phyloP scores from a whole-genome alignment of 2,888 invertebrate species.

The Tiphia femorata region DNA sequence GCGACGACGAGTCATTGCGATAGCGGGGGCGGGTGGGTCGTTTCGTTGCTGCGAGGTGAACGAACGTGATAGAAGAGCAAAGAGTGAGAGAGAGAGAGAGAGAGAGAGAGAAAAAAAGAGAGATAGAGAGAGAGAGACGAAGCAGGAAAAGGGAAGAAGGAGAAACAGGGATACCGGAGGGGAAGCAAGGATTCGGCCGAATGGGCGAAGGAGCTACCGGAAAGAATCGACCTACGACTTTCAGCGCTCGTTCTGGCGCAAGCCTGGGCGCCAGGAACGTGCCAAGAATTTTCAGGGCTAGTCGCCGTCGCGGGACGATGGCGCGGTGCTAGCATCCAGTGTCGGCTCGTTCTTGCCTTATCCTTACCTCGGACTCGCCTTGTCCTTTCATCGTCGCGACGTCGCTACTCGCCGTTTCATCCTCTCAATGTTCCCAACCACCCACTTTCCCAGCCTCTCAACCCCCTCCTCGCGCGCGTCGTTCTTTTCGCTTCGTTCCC shows the following conservation, averaged over 20 bases:
- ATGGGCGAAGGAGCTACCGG: conserved; percentile 4
- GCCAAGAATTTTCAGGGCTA: conserved; percentile 29
- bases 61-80: neutral
- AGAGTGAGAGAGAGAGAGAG: neutral
- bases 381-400: too few species aligned
- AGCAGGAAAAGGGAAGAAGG: too few species aligned
- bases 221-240: conserved; percentile 29
- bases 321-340: too few species aligned
- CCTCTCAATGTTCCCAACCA: neutral
- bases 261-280: conserved; percentile 30
- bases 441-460: neutral
- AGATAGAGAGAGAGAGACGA: too few species aligned
- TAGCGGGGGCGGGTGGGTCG: neutral
- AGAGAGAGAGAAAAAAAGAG: neutral
- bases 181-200: too few species aligned
- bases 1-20: neutral
- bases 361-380: neutral
- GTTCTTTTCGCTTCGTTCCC: conserved; percentile 10
- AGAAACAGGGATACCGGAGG: too few species aligned
- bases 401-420: too few species aligned
- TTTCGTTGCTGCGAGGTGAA: neutral
- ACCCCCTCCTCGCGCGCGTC: neutral
- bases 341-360: neutral
- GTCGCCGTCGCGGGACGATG: too few species aligned
- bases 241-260: conserved; percentile 24